Percentiles rank a stretch among this genome's conserved stretches.
Conservation (phyloP, 1,140 invertebrate genomes). For the Coboldia fuscipes region DNA sequence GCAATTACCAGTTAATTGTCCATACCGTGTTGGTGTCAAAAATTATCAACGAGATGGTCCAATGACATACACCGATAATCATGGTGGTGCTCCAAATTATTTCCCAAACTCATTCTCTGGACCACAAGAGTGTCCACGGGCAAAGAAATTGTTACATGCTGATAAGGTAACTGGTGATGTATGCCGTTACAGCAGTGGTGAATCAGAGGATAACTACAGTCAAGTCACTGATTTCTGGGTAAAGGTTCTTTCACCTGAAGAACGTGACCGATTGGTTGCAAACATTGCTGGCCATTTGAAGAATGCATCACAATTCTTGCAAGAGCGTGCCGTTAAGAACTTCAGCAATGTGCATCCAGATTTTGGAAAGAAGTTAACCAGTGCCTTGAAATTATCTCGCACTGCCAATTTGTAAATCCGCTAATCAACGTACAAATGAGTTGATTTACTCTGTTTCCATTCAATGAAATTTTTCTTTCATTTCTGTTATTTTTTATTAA, state of each 20-base stretch:
- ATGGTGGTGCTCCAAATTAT: conserved; percentile 77
- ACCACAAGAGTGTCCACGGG: conserved; percentile 35
- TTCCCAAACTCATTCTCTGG: conserved; percentile 89
- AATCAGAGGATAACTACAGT: conserved; percentile 73
- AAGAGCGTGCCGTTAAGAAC: conserved; percentile 59
- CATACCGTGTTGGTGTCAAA: conserved; percentile 36
- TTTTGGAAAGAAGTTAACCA: conserved; percentile 38
- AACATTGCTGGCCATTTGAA: conserved; percentile 65
- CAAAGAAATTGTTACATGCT: conserved; percentile 26
- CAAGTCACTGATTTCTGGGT: conserved; percentile 68
- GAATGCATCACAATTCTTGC: conserved; percentile 64
- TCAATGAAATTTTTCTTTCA: not conserved
- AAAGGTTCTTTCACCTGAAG: conserved; percentile 50
- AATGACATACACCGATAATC: conserved; percentile 36
- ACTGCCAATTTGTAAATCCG: conserved; percentile 28
- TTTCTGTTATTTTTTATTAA: too few relatives aligned
- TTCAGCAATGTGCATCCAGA: conserved; percentile 44
- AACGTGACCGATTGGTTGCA: conserved; percentile 43
- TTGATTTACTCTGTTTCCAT: too few relatives aligned
- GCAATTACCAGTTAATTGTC: conserved; percentile 91
- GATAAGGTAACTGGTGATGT: conserved; percentile 34
- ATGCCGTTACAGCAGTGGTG: conserved; percentile 53
- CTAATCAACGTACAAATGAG: too few relatives aligned
- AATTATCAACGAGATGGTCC: conserved; percentile 85
- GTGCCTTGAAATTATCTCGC: conserved; percentile 32